Conservation (phyloP, 1,140 invertebrate genomes). For the Streblospio benedicti region DNA sequence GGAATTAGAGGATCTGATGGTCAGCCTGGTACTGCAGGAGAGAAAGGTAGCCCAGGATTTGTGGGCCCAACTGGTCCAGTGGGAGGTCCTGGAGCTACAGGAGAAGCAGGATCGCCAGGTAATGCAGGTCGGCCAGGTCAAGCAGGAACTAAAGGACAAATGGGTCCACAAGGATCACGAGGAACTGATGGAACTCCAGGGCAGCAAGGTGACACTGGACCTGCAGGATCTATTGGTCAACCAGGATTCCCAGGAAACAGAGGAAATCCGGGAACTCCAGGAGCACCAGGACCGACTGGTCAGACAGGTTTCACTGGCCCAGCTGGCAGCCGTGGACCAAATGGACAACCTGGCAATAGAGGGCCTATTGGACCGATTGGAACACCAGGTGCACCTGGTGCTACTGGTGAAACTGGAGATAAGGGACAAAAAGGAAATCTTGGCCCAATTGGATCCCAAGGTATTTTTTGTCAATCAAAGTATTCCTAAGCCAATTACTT, state of each 20-base stretch:
- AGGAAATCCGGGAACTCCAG: not conserved
- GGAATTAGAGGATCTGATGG: slow-evolving; percentile 14
- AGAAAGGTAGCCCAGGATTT: slow-evolving; percentile 40
- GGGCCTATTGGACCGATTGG: not conserved
- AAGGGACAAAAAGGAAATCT: not conserved
- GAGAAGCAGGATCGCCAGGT: not conserved
- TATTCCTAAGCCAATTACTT: not conserved
- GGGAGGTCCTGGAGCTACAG: not conserved
- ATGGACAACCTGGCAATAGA: slow-evolving; percentile 2
- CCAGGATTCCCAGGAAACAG: not conserved
- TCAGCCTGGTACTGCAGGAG: slow-evolving; percentile 48
- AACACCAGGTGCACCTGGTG: not conserved
- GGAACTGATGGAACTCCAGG: not conserved
- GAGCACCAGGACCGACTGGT: slow-evolving; percentile 5
- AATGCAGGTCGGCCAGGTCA: not conserved
- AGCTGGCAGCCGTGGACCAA: slow-evolving; percentile 3
- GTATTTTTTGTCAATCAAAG: no score
- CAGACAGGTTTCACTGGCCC: slow-evolving; percentile 12
- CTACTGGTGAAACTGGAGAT: not conserved
- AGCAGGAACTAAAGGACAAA: not conserved
- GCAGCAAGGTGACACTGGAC: not conserved
- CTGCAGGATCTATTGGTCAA: not conserved
- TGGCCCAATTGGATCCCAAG: no score
- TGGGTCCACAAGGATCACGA: not conserved
- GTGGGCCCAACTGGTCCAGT: not conserved